Evolutionary conservation across 2,113 vertebrate species (phyloP), one percentile per base, ranked within the genome.

Genomic region (Sterrhoptilus dennistouni): DNA sequence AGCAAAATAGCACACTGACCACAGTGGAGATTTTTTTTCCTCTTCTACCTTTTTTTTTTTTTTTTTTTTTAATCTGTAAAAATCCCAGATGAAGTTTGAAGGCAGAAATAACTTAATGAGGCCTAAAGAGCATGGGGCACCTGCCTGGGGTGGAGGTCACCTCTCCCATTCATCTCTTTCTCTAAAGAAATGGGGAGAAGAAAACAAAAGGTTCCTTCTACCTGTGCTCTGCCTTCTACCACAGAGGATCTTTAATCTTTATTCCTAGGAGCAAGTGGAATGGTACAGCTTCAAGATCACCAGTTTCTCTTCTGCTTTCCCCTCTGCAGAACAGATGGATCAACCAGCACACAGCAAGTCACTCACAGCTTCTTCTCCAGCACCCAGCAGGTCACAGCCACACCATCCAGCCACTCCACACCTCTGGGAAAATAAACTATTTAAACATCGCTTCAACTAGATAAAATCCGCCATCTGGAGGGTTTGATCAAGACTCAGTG

Each of bases 281-380:
- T 40, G 22, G n/a, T 1, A 1, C 9, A 64, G 24, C 5, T 2
- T 0, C 1, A 1, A 78, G 49, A 17, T 8, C 72, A 53, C 5
- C 3, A 2, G 14, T 17, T 84, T 70, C 11, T 40, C 28, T 42
- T 50, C 33, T 50, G 35, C 23, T 13, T 90, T 59, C 33, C 44
- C 3, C 10, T 6, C 6, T 2, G 1, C 11, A 60, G 6, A 80
- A 64, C 44, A 40, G 59, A 52, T 0, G 11, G 61, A 54, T 11
- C n/a, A 65, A 4, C 35, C 28, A 21, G 5, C 4, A 2, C 8
- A 27, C 47, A 69, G 14, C 1, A 1, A 57, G 12, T 33, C 57
- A 42, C 4, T 15, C 1, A 0, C 19, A 70, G 23, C 23, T 63
- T 35, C 35, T 52, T 42, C 57, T n/a, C 33, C 63, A 49, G 36